phyloP scores from a whole-genome alignment of 2,113 vertebrate genomes.

The Pituophis catenifer region DNA sequence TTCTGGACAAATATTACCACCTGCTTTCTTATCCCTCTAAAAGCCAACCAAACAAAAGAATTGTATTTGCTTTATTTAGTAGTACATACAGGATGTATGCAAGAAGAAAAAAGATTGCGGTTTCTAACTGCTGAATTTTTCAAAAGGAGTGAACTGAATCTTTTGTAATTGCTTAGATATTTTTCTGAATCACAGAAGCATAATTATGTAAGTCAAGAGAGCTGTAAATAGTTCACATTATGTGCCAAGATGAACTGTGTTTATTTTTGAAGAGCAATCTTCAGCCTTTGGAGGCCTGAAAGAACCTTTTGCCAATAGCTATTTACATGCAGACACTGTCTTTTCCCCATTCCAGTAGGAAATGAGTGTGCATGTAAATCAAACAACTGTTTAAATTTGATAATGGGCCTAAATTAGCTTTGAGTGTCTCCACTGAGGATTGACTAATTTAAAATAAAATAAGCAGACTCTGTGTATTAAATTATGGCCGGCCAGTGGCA shows the following conservation, averaged over 20 bases:
- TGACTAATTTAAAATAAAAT: background rate
- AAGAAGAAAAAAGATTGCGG: conserved; percentile 15
- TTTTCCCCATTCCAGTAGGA: background rate
- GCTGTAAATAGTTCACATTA: background rate
- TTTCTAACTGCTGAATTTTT: background rate
- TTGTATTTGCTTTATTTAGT: background rate
- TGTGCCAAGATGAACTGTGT: background rate
- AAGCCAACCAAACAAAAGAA: conserved; percentile 37
- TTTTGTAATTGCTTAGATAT: conserved; percentile 21
- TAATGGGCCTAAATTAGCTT: background rate
- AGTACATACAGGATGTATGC: background rate
- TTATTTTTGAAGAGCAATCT: background rate
- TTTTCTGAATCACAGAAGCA: conserved; percentile 8
- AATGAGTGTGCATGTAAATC: background rate
- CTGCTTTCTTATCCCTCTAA: conserved; percentile 39
- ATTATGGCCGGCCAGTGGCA: background rate
- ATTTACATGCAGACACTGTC: background rate
- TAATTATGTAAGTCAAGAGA: background rate
- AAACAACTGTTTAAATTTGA: background rate
- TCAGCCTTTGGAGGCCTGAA: background rate
- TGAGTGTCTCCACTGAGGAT: background rate
- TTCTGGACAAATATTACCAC: conserved; percentile 65
- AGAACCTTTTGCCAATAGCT: background rate
- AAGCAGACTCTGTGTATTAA: background rate
- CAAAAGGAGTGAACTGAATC: background rate